Evolutionary conservation across 2,888 invertebrate genomes (phyloP).

Genomic region (Caenorhabditis macrosperma): DNA sequence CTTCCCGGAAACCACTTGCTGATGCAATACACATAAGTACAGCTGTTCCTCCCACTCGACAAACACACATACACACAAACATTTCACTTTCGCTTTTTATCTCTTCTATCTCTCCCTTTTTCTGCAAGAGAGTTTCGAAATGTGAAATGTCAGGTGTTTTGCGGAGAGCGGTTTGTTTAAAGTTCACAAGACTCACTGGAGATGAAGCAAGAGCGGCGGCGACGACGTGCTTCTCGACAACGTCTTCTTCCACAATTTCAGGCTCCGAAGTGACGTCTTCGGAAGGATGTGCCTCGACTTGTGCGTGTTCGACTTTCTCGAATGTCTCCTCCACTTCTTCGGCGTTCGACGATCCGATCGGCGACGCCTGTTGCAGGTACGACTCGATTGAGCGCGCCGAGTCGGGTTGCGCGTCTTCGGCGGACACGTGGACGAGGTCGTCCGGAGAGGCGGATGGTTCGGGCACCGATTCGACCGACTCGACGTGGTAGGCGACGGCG

Average conservation of each 20-base stretch:
- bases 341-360: slow-evolving; percentile 37
- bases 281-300: slow-evolving; percentile 49
- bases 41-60: neutral
- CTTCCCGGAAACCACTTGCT: too few relatives aligned
- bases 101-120: too few relatives aligned
- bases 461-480: slow-evolving; percentile 33
- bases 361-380: neutral
- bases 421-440: slow-evolving; percentile 30
- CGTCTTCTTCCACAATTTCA: slow-evolving; percentile 56
- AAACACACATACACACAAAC: neutral
- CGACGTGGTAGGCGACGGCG: slow-evolving; percentile 39
- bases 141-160: slow-evolving; percentile 43
- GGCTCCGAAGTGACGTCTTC: slow-evolving; percentile 52
- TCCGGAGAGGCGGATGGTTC: slow-evolving; percentile 30
- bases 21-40: neutral
- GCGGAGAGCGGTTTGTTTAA: neutral
- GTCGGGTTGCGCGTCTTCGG: slow-evolving; percentile 29
- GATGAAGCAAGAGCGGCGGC: slow-evolving; percentile 35
- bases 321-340: slow-evolving; percentile 45
- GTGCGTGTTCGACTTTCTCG: slow-evolving; percentile 58
- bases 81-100: neutral
- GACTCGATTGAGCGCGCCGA: slow-evolving; percentile 12
- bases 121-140: neutral
- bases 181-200: slow-evolving; percentile 35
- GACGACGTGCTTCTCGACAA: slow-evolving; percentile 33